Evolutionary conservation across 2,797 vertebrate genomes (phyloP), one percentile per base, ranked within the genome.

Genomic region (Mareca strepera): DNA sequence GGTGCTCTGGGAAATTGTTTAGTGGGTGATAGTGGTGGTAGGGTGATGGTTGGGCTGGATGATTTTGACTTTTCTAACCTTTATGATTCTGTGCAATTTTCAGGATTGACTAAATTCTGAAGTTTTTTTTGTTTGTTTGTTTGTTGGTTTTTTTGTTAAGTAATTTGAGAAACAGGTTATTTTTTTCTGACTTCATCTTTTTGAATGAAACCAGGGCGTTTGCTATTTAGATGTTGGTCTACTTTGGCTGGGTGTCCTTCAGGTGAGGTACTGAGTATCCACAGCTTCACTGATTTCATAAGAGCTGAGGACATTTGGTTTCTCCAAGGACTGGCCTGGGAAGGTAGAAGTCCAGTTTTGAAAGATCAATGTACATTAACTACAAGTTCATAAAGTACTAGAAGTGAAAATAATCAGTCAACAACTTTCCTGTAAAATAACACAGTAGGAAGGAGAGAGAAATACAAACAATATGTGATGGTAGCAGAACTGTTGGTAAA

Each of bases 271-370:
- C 73, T 60, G 22, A 73, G 55, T 28, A 31, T 39, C 8, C 39
- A 53, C 52, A 37, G 48, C 52, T 12, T 68, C 29, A 3, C 21
- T 43, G 33, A 20, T 82, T 94, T 84, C 3, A 0, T 41, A 35
- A 78, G 67, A 58, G 41, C 20, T 58, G 83, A 56, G 63, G 59
- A 67, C 7, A 7, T 20, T 50, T 84, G 26, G 16, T 58, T 87
- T 50, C 44, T 64, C 14, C 5, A 21, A 72, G 46, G 52, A 77
- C 70, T 80, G 91, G 41, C 35, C 82, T 4, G 0, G 68, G 60
- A 74, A 88, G 37, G 59, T 67, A 58, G 55, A 97, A 83, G 35
- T 63, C 62, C 72, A 20, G 64, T 92, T 95, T 62, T 83, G 76
- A 95, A 93, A 68, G 77, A 68, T 14, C 68, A 64, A 4, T 17